Evolutionary conservation across 2,888 invertebrate genomes (phyloP).

Genomic region (Scaptomyza caliginosa): DNA sequence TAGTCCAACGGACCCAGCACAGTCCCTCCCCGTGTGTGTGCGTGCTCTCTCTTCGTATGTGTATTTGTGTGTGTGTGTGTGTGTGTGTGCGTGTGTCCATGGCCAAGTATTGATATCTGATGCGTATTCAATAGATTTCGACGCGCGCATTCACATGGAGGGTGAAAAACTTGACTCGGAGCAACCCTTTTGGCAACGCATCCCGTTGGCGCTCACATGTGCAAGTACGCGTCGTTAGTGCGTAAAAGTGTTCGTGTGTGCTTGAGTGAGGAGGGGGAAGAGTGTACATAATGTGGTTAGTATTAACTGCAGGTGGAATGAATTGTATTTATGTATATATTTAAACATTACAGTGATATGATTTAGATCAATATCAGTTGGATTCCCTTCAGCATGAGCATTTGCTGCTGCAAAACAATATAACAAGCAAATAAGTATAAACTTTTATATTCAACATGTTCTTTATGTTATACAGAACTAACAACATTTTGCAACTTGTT

Average conservation of each 20-base stretch:
- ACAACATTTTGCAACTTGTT: too few species aligned
- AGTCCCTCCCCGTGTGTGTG: conserved; percentile 17
- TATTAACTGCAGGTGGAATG: not conserved
- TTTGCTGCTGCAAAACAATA: too few species aligned
- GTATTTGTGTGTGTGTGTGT: conserved; percentile 2
- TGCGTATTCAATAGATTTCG: conserved; percentile 80
- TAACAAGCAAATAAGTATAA: too few species aligned
- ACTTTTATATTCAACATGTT: too few species aligned
- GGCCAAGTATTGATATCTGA: conserved; percentile 80
- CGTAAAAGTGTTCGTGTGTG: conserved; percentile 3
- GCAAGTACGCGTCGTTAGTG: not conserved
- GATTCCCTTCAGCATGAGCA: not conserved
- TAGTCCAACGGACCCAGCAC: conserved; percentile 30
- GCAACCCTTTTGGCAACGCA: conserved; percentile 59
- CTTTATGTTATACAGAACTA: too few species aligned
- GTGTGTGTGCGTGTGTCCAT: conserved; percentile 20
- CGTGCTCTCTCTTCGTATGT: conserved; percentile 7
- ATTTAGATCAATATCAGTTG: not conserved
- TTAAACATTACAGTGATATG: too few species aligned
- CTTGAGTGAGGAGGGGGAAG: not conserved
- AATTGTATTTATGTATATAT: not conserved
- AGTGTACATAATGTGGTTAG: not conserved
- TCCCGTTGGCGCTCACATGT: conserved; percentile 10
- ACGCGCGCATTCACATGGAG: conserved; percentile 68
- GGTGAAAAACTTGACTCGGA: conserved; percentile 50